Evolutionary conservation across 2,888 invertebrate genomes (phyloP).

Genomic region (Cryptus armator): DNA sequence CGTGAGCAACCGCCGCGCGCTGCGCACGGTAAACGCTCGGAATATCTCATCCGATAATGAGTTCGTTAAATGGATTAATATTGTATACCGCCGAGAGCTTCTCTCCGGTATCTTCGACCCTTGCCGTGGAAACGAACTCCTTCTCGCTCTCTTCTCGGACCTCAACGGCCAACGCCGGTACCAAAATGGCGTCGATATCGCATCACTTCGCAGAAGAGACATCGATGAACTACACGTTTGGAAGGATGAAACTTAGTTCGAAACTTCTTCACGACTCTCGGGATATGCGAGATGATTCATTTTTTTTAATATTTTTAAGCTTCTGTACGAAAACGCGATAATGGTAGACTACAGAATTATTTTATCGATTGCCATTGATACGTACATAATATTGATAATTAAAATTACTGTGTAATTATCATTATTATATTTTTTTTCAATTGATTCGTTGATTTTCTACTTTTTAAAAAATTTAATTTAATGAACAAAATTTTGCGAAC

Average conservation of each 20-base stretch:
- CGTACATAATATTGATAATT: background rate
- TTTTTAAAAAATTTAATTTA: too few species aligned
- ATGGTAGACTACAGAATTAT: background rate
- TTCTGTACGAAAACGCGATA: background rate
- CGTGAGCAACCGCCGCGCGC: constrained; percentile 68
- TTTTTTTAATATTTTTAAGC: background rate
- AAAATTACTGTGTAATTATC: too few species aligned
- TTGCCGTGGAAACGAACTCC: background rate
- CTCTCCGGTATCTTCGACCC: constrained; percentile 20
- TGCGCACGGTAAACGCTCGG: constrained; percentile 82
- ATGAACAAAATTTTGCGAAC: background rate
- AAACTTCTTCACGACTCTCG: background rate
- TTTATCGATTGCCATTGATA: background rate
- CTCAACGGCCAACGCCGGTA: constrained; percentile 27
- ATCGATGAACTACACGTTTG: background rate
- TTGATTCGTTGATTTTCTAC: too few species aligned
- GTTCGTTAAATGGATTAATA: constrained; percentile 84
- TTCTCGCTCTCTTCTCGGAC: background rate
- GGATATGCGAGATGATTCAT: background rate
- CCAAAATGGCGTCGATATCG: constrained; percentile 54
- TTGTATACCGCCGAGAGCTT: constrained; percentile 67
- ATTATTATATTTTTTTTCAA: too few species aligned
- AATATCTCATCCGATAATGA: constrained; percentile 84
- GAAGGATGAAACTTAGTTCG: background rate
- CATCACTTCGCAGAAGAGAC: constrained; percentile 5